Base-by-base conservation (phyloP, 1,140 invertebrate species). In the Onthophagus taurus region DNA sequence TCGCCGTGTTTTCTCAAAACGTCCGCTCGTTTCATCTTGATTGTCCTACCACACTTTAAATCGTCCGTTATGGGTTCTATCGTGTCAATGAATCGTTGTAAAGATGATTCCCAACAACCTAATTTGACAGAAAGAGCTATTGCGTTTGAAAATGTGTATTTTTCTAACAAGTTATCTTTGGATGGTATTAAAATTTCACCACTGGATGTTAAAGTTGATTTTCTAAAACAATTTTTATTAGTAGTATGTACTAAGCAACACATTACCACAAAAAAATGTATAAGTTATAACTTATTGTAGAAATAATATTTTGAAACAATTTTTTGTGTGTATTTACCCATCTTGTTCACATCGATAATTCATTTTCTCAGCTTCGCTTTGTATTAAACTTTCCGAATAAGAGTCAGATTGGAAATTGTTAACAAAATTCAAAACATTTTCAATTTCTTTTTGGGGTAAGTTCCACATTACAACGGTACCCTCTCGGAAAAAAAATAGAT, bases 401-500 rank as follows among this genome's bases (percentile, higher is more conserved):
- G 81, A 71, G 50, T 82, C 79, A 5, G 77, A 59, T 64, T 83
- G 76, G 51, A 66, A 76, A 54, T 60, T 51, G 44, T 69, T 78
- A 31, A 89, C 57, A 65, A 90, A 87, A 31, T 75, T 67, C 4
- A 94, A 61, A 2, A 93, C 67, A 71, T 84, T 85, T 43, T 74
- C 74, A 34, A 77, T 75, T 60, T 97, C 92, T 35, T 85, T 55
- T 47, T 91, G 82, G 17, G 80, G 75, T 46, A 92, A 78, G 68
- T 96, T 96, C 93, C 93, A 97, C 64, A 95, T 83, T 0, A 96
- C 85, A 11, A 90, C 78, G 14, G 83, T 80, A 7, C 90, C 59
- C 69, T 95, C 87, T 34, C 85, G 75, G 58, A 90, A 91, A 56
- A 91, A 83, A 63, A 81, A 90, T 47, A 90, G 79, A 63, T 90